phyloP scores from a whole-genome alignment of 2,888 invertebrate genomes.

The Drosophila kuntzei region DNA sequence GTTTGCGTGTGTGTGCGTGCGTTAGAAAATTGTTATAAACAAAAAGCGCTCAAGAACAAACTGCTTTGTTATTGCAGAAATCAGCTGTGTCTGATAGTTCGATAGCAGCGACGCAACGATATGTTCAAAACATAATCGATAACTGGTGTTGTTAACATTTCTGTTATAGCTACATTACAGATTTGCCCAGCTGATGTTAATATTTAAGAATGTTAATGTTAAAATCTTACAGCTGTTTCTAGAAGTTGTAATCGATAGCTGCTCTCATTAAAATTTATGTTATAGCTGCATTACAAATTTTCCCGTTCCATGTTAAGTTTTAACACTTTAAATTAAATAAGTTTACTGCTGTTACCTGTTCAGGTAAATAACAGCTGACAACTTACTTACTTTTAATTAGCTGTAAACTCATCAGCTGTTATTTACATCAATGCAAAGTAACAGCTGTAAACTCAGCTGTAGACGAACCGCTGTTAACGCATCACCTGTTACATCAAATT shows the following conservation, averaged over 20 bases:
- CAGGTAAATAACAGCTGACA: neutral
- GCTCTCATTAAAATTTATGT: too few species aligned
- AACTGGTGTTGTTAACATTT: neutral
- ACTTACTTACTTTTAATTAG: too few species aligned
- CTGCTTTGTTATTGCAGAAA: conserved; percentile 60
- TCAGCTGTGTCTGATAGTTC: conserved; percentile 47
- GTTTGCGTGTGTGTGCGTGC: conserved; percentile 8
- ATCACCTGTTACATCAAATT: neutral
- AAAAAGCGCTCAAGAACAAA: conserved; percentile 45
- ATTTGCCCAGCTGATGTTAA: neutral
- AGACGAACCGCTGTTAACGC: neutral
- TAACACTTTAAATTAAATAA: too few species aligned
- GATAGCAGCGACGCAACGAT: neutral
- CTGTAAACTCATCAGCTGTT: too few species aligned
- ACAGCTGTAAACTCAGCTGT: neutral
- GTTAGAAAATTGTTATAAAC: conserved; percentile 50
- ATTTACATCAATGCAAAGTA: too few species aligned
- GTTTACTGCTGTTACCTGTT: neutral
- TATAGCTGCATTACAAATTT: too few species aligned
- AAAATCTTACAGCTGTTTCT: neutral
- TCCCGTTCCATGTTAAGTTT: too few species aligned
- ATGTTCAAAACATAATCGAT: conserved; percentile 5
- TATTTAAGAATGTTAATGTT: neutral
- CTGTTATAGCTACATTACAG: neutral
- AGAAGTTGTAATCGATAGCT: neutral